Evolutionary conservation across 2,888 invertebrate genomes (phyloP), one percentile per base, ranked within the genome.

Genomic region (Scaptomyza flava): DNA sequence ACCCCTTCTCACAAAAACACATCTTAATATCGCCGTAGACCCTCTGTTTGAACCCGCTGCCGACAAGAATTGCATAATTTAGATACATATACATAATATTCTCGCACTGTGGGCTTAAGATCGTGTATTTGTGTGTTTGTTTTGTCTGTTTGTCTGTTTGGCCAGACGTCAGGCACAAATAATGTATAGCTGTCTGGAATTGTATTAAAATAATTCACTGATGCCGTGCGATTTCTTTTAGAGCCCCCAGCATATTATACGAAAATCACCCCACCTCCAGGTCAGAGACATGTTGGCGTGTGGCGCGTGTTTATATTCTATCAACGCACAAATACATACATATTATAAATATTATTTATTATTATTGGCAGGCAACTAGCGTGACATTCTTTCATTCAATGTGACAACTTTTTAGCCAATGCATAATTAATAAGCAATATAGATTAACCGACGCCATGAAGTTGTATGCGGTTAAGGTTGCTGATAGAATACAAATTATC

Each of bases 131-230:
- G 30, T 47, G 54, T 61, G n/a, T 31, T 48, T 51, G 36, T 41
- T 23, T 36, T 45, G 42, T 23, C n/a, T 52, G 36, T n/a, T 20
- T 42, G 31, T 20, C 17, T 54, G 58, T 65, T 51, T 62, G 61
- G 20, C 43, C 72, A 73, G 73, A 71, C 66, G 51, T 61, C 38
- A 52, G 51, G 48, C 43, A 11, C 36, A 51, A 36, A 51, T 65
- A 66, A 79, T 79, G 72, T 79, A 77, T 63, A 68, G 61, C 58
- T 78, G 85, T 80, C 82, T 84, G 82, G 82, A 66, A 79, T 72
- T 81, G 75, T 30, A 84, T 75, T 79, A 66, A 84, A 84, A 79
- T 81, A 75, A 80, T 83, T 83, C 53, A 75, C 63, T 63, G 64
- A 17, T 17, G 17, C 17, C 17, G 17, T 17, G 17, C 17, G 17